Conservation (phyloP, 2,888 invertebrate species). For the Caenorhabditis sp. region DNA sequence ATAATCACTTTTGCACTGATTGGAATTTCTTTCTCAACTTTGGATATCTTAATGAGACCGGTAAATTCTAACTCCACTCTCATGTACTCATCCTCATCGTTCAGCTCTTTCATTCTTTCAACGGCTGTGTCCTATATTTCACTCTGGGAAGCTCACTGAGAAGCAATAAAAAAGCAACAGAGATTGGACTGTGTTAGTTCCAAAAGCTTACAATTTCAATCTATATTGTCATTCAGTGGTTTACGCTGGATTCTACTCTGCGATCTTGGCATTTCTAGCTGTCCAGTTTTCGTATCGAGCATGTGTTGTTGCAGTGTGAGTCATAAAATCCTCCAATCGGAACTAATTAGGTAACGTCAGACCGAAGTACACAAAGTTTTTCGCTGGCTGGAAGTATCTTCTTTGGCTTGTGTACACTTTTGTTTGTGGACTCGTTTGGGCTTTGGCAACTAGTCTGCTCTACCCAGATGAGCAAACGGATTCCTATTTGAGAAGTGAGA, state of each 20-base stretch:
- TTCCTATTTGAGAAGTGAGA: slow-evolving; percentile 14
- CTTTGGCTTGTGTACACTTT: slow-evolving; percentile 10
- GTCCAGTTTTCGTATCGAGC: slow-evolving; percentile 30
- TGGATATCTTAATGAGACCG: slow-evolving; percentile 24
- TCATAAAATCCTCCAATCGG: background rate
- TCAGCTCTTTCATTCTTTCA: slow-evolving; percentile 20
- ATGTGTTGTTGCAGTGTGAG: slow-evolving; percentile 1
- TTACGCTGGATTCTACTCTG: slow-evolving; percentile 10
- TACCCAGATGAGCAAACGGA: slow-evolving; percentile 15
- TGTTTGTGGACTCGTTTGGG: slow-evolving; percentile 10
- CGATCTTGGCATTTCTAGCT: slow-evolving; percentile 15
- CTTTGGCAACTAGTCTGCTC: background rate
- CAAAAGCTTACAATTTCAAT: background rate
- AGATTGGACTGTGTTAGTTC: slow-evolving; percentile 2
- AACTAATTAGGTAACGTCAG: no score
- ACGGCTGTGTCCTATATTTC: slow-evolving; percentile 10
- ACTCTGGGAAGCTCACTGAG: slow-evolving; percentile 17
- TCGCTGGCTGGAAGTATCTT: slow-evolving; percentile 19
- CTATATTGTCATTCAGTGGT: background rate
- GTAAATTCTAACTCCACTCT: no score
- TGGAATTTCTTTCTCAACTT: slow-evolving; percentile 5
- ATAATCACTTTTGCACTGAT: slow-evolving; percentile 2
- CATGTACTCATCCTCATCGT: no score
- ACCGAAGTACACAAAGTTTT: background rate
- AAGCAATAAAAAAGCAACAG: background rate